Conservation (phyloP, 2,888 invertebrate genomes). For the Kryphioiulus occultus region DNA sequence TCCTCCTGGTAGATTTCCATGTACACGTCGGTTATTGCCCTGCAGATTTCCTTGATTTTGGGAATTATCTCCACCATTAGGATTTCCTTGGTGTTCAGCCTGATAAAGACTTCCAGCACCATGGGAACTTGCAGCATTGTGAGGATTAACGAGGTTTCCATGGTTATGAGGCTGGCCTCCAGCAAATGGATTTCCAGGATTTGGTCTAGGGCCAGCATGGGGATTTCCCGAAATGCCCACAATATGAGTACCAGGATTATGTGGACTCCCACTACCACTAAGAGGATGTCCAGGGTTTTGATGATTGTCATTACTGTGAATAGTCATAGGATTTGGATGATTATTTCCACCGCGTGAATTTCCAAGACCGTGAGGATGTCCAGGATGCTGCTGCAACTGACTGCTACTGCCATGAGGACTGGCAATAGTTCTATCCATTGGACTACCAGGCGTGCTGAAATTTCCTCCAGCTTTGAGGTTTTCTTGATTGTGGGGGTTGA, state of each 20-base stretch:
- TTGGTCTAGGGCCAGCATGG: not conserved
- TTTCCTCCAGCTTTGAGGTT: slow-evolving; percentile 39
- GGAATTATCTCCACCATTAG: not conserved
- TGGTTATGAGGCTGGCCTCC: slow-evolving; percentile 33
- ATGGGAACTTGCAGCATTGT: not conserved
- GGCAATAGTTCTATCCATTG: not conserved
- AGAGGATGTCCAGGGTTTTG: slow-evolving; percentile 2
- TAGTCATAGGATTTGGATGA: slow-evolving; percentile 42
- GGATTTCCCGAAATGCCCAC: slow-evolving; percentile 43
- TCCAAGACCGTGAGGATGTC: slow-evolving; percentile 45
- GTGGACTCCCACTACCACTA: not conserved
- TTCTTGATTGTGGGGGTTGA: not conserved
- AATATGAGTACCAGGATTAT: slow-evolving; percentile 39
- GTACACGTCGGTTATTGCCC: slow-evolving; percentile 12
- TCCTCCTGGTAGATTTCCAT: slow-evolving; percentile 2
- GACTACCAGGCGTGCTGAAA: slow-evolving; percentile 22
- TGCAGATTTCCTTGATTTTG: not conserved
- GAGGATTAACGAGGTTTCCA: slow-evolving; percentile 11
- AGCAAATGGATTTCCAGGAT: slow-evolving; percentile 46
- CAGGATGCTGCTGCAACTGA: slow-evolving; percentile 35
- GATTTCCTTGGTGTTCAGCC: not conserved
- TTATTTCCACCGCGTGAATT: slow-evolving; percentile 44
- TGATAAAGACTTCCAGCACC: slow-evolving; percentile 10
- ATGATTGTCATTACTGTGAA: slow-evolving; percentile 37
- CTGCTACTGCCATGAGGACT: not conserved